Conservation (phyloP, 2,888 invertebrate genomes). For the Synergus japonicus region DNA sequence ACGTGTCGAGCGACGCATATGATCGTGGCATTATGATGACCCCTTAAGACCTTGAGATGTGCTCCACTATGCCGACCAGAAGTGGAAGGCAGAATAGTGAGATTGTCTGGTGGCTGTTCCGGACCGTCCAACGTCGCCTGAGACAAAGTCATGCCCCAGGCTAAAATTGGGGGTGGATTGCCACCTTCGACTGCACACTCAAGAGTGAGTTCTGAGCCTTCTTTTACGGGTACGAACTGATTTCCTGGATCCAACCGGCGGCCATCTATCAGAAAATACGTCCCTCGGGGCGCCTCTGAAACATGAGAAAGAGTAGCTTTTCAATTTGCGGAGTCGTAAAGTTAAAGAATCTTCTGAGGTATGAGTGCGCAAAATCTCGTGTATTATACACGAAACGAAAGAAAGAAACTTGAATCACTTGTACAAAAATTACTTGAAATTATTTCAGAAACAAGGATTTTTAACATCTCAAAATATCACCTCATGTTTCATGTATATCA, state of each 20-base stretch:
- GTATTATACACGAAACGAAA: neutral
- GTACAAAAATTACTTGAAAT: neutral
- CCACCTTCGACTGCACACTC: conserved; percentile 93
- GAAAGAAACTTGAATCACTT: neutral
- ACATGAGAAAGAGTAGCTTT: conserved; percentile 60
- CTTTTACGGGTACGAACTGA: conserved; percentile 91
- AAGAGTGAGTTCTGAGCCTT: conserved; percentile 89
- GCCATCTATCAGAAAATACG: conserved; percentile 92
- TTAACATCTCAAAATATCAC: neutral
- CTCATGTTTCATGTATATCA: neutral
- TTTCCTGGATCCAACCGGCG: conserved; percentile 91
- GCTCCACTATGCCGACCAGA: conserved; percentile 80
- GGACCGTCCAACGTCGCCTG: conserved; percentile 74
- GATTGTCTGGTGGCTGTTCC: conserved; percentile 74
- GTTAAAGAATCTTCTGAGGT: conserved; percentile 53
- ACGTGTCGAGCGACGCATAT: conserved; percentile 88
- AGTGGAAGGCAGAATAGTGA: conserved; percentile 70
- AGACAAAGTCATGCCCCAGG: conserved; percentile 83
- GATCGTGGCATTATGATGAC: conserved; percentile 92
- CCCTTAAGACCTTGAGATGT: conserved; percentile 86
- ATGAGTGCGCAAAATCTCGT: conserved; percentile 17
- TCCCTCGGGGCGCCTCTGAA: conserved; percentile 90
- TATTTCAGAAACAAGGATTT: neutral
- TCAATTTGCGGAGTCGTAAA: conserved; percentile 52
- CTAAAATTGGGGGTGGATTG: conserved; percentile 83